Evolutionary conservation across 2,888 invertebrate species (phyloP), one percentile per base, ranked within the genome.

Genomic region (Iselma pallidipennis): DNA sequence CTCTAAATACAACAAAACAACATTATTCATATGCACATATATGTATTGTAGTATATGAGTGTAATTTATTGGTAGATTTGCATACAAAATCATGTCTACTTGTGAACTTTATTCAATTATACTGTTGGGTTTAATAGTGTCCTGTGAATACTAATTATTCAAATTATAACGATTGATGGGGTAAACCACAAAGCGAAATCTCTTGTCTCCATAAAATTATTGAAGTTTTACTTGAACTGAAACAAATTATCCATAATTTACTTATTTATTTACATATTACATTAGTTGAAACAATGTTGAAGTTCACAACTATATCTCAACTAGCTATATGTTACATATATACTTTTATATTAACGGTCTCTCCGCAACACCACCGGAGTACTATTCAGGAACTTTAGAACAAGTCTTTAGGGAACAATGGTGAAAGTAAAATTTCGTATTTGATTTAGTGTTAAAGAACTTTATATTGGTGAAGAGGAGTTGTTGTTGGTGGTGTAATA

Each of bases 361-460:
- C 0, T n/a, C 2, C 2, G 26, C 3, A 19, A 50, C 25, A 19
- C 4, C 26, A 5, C 16, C 1, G 10, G 51, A 12, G 51, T 16
- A 28, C 21, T 16, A 7, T 28, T 16, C 10, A 14, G 14, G 25
- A 50, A 12, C 12, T 28, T 21, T 48, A n/a, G 26, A 29, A 55
- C 49, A 48, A 37, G 26, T 14, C 49, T 14, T 37, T 12, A 5
- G 49, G 28, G 55, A 49, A 19, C 25, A 29, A 48, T 55, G 49
- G 9, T 37, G 49, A 55, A 49, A 49, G 55, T 55, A 49, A 48
- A 55, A 49, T 55, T 37, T 14, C 29, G 55, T 48, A 48, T 55
- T 49, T 55, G 49, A 55, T 55, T 55, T 55, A 49, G 48, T 48
- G 48, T 55, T 42, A 7, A 29, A 21, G 9, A 48, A 49, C 48